Conservation (phyloP, 1,140 invertebrate genomes). For the Monomorium pharaonis region DNA sequence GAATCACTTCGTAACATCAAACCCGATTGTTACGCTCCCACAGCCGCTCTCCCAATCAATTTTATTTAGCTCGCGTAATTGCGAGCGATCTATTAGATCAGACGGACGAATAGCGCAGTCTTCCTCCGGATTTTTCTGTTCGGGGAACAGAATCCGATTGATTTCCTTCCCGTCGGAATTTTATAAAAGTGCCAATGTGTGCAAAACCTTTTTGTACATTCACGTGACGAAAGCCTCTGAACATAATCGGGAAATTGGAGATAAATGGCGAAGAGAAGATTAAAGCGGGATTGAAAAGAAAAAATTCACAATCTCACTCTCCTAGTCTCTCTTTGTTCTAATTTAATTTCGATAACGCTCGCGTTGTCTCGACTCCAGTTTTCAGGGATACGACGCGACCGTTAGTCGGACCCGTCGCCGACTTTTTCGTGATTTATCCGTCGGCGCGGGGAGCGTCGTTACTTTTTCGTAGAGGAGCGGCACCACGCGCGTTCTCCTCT, state of each 20-base stretch:
- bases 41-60: constrained; percentile 58
- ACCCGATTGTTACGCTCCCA: constrained; percentile 51
- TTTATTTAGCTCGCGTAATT: constrained; percentile 69
- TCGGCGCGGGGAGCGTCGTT: background rate
- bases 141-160: background rate
- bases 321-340: background rate
- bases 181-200: background rate
- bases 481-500: constrained; percentile 20
- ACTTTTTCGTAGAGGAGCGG: constrained; percentile 22
- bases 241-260: background rate
- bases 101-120: constrained; percentile 9
- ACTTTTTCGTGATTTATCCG: constrained; percentile 49
- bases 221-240: background rate
- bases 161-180: background rate
- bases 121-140: background rate
- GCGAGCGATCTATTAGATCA: constrained; percentile 68
- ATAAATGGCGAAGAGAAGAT: background rate
- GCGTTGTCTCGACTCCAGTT: background rate
- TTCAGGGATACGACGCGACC: background rate
- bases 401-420: background rate
- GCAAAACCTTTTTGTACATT: background rate
- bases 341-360: background rate
- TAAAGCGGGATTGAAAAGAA: background rate
- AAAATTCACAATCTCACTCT: background rate
- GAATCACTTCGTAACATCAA: constrained; percentile 52